Base-by-base conservation (phyloP, 2,888 invertebrate genomes). In the Laothoe populi region DNA sequence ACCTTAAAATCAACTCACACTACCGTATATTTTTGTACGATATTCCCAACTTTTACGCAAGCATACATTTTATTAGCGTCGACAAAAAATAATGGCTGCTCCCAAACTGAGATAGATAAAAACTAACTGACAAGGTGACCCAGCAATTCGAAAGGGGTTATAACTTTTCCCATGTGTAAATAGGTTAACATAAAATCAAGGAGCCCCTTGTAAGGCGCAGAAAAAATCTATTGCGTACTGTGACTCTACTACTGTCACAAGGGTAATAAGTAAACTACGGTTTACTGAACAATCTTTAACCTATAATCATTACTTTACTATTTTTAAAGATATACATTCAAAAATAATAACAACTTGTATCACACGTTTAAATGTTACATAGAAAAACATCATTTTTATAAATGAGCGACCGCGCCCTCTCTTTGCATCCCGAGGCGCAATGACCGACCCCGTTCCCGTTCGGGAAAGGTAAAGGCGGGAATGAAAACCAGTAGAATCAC, bases 381-480 rank as follows among this genome's bases (percentile, higher is more conserved):
- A 57, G 59, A 24, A 61, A 62, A 31, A 64, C 64, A 64, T 63
- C 58, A 63, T 68, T 64, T 70, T 63, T 57, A 49, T 59, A 48
- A 66, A 68, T 23, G 66, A 66, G 68, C 65, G 63, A 59, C 62
- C 62, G 48, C 24, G 46, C 65, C 72, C 76, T 75, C 70, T 82
- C 79, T 80, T 84, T 81, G 77, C 74, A 38, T 71, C 72, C 69
- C 64, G 73, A 71, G 77, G 74, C 82, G 77, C 78, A 78, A 75
- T 86, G 84, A 84, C 86, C 86, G 84, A 84, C 86, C 86, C 72
- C 77, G 70, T 82, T 78, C 71, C 63, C 65, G 70, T 68, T 64
- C 48, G 49, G 68, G 69, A 74, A 75, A 81, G 78, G 79, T 80
- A 77, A 72, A 70, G 72, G 70, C 78, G 66, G 77, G 78, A 79